Percentiles rank a stretch among this genome's conserved stretches.
phyloP scores from a whole-genome alignment of 2,113 vertebrate species.

The Pangasianodon hypophthalmus region DNA sequence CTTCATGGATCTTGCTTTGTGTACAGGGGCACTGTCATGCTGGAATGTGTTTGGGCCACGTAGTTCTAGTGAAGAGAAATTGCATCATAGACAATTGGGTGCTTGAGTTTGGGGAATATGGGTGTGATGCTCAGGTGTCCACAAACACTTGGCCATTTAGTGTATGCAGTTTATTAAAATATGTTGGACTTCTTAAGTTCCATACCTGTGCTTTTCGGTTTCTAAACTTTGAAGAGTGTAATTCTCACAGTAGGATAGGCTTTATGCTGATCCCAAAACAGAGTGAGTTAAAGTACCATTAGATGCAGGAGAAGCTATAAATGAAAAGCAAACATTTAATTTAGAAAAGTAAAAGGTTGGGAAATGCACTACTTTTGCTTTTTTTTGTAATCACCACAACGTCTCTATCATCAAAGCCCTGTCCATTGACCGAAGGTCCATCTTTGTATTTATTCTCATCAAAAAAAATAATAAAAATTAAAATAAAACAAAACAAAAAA shows the following conservation, averaged over 20 bases:
- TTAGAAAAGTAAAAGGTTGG: conserved; percentile 27
- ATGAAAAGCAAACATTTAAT: conserved; percentile 50
- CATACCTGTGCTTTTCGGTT: background rate
- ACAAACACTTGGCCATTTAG: background rate
- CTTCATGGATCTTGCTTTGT: background rate
- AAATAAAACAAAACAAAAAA: no score
- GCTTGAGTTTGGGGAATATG: background rate
- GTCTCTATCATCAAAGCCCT: background rate
- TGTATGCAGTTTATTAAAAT: background rate
- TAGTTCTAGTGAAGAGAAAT: background rate
- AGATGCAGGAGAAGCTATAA: conserved; percentile 25
- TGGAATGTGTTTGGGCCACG: background rate
- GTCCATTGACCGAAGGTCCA: conserved; percentile 11
- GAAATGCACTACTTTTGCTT: background rate
- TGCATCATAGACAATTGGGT: background rate
- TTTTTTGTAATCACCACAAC: conserved; percentile 7
- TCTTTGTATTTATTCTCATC: background rate
- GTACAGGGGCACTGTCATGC: background rate
- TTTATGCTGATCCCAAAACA: conserved; percentile 29
- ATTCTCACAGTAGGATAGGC: background rate
- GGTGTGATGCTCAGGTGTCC: background rate
- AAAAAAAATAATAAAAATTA: background rate
- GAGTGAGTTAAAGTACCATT: conserved; percentile 51
- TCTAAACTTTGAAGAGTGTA: background rate
- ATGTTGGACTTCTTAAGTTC: background rate